Evolutionary conservation across 2,113 vertebrate species (phyloP).

Genomic region (Lagenorhynchus albirostris): DNA sequence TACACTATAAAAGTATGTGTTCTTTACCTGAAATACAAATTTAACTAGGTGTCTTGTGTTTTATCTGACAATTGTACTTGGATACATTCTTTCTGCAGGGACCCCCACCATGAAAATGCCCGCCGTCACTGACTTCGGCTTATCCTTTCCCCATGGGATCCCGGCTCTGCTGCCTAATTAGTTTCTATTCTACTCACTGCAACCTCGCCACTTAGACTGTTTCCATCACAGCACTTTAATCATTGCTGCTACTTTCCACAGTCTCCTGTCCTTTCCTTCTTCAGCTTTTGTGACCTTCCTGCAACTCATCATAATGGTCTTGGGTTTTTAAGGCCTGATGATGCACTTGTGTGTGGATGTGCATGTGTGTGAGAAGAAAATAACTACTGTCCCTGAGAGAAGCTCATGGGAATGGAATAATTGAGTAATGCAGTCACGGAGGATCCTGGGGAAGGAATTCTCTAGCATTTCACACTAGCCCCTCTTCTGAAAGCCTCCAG

Average conservation of each 20-base stretch:
- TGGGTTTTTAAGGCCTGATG: constrained; percentile 5
- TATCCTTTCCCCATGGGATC: not conserved
- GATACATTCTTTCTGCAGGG: not conserved
- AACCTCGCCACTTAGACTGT: not conserved
- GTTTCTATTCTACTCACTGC: not conserved
- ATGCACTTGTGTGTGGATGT: constrained; percentile 22
- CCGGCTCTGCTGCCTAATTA: not conserved
- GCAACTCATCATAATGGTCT: not conserved
- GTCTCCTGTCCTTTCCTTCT: not conserved
- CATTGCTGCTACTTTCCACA: not conserved
- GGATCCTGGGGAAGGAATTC: constrained; percentile 37
- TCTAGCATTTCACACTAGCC: constrained; percentile 8
- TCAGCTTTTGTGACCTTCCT: not conserved
- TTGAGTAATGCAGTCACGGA: not conserved
- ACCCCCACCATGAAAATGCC: constrained; percentile 11
- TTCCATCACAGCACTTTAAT: not conserved
- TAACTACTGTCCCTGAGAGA: not conserved
- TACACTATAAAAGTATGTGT: not conserved
- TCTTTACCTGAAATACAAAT: constrained; percentile 39
- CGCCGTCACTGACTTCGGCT: not conserved
- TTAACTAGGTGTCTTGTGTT: not conserved
- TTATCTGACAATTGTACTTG: not conserved
- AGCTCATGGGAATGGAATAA: constrained; percentile 45
- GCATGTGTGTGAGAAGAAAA: constrained; percentile 17
- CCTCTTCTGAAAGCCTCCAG: constrained; percentile 14